Evolutionary conservation across 2,113 vertebrate species (phyloP), one percentile per base, ranked within the genome.

Genomic region (Cyanocitta stelleri): DNA sequence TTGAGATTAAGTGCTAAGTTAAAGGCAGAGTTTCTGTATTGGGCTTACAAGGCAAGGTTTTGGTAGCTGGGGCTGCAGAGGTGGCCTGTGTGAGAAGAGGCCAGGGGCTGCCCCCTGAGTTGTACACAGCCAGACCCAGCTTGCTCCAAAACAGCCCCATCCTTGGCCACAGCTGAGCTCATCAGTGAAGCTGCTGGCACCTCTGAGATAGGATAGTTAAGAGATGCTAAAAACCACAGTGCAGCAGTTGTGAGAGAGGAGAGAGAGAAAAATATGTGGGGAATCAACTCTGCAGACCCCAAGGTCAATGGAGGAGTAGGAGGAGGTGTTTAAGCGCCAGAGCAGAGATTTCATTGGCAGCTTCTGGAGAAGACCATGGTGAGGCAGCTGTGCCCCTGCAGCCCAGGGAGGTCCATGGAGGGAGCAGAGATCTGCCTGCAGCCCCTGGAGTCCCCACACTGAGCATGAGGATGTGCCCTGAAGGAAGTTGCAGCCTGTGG

Each of bases 341-440:
- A 82, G 61, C 37, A 52, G 66, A 82, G 39, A 26, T 46, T 59
- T 59, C 29, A 8, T 1, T 20, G 33, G 26, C 43, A 85, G 56
- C 26, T 46, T 3, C 1, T 69, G 76, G 51, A 22, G 69, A 39
- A 54, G 43, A 27, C 6, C 18, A 13, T 2, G 13, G 46, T 43
- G 72, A 59, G 16, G 56, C 46, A 62, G 22, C 14, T 67, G 30
- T 43, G 11, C 7, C 11, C 20, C 13, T 51, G 43, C 32, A 68
- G 63, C n/a, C 22, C 4, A 0, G 8, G 33, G 58, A 72, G 26
- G 33, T 8, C 11, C 12, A 1, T 1, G 3, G 39, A 52, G n/a
- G 54, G 66, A 66, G 55, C 24, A 67, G 75, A 30, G 11, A 21
- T 5, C n/a, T 24, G 12, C 16, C 16, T 43, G 44, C n/a, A 85